A percentile compares a stretch with the other conserved stretches of the same genome.
Conservation (phyloP, 1,140 invertebrate genomes). For the Helicoverpa armigera region DNA sequence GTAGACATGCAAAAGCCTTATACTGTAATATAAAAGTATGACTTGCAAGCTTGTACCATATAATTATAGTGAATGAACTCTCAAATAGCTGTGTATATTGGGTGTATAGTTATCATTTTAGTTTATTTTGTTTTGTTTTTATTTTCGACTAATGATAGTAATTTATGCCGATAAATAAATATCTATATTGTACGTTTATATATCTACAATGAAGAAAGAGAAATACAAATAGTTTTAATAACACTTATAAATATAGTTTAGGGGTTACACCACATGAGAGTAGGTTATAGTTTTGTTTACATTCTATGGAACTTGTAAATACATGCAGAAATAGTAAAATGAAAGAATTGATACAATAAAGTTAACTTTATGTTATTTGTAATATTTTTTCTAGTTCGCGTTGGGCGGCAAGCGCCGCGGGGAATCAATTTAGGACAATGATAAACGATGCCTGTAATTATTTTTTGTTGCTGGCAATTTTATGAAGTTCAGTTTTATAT, state of each 20-base stretch:
- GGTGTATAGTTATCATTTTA: conserved; percentile 84
- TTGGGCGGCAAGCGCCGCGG: conserved; percentile 58
- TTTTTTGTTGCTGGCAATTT: conserved; percentile 76
- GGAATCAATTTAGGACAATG: conserved; percentile 56
- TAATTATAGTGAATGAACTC: conserved; percentile 79
- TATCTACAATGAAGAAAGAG: conserved; percentile 74
- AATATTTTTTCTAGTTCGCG: conserved; percentile 82
- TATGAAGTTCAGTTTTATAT: conserved; percentile 74
- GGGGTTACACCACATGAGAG: conserved; percentile 81
- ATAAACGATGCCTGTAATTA: conserved; percentile 64
- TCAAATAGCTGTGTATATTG: conserved; percentile 84
- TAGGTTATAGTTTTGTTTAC: conserved; percentile 85
- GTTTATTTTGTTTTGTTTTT: conserved; percentile 78
- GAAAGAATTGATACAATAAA: conserved; percentile 85
- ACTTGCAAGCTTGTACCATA: conserved; percentile 81
- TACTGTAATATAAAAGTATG: conserved; percentile 79
- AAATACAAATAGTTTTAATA: conserved; percentile 82
- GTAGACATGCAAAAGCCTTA: conserved; percentile 76
- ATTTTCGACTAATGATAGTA: conserved; percentile 83
- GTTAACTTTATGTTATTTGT: conserved; percentile 83
- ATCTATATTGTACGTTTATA: conserved; percentile 81
- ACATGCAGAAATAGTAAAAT: conserved; percentile 80
- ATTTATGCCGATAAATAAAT: conserved; percentile 84
- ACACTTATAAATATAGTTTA: conserved; percentile 84
- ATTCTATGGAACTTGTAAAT: conserved; percentile 83